Evolutionary conservation across 2,113 vertebrate genomes (phyloP).

Genomic region (Zosterops borbonicus): DNA sequence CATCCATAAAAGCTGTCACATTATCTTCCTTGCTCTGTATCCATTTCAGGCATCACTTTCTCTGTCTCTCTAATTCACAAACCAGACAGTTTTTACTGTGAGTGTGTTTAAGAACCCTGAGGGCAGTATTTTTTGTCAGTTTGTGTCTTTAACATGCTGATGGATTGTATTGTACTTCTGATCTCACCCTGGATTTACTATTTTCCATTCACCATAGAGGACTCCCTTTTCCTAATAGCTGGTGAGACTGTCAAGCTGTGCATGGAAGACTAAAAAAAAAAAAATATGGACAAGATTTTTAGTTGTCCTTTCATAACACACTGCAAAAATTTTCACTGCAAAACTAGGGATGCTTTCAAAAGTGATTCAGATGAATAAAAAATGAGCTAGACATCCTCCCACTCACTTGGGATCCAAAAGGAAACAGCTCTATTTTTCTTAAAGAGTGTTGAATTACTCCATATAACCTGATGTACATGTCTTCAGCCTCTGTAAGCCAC

Average conservation of each 20-base stretch:
- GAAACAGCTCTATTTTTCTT: conserved; percentile 28
- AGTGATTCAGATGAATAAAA: conserved; percentile 30
- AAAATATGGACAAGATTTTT: neutral
- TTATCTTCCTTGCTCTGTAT: conserved; percentile 21
- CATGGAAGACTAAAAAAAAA: neutral
- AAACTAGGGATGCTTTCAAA: conserved; percentile 25
- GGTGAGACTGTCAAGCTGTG: neutral
- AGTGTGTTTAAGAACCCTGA: conserved; percentile 22
- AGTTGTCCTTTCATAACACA: neutral
- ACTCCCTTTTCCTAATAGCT: neutral
- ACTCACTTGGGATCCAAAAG: neutral
- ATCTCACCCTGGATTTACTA: neutral
- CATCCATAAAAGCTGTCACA: neutral
- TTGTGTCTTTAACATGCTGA: conserved; percentile 28
- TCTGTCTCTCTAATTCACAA: conserved; percentile 6
- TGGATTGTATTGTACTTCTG: neutral
- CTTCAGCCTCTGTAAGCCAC: conserved; percentile 5
- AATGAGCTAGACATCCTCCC: conserved; percentile 19
- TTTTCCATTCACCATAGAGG: neutral
- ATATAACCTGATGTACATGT: neutral
- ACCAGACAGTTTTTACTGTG: conserved; percentile 4
- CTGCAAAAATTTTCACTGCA: neutral
- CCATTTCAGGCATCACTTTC: conserved; percentile 17
- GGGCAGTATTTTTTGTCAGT: conserved; percentile 33
- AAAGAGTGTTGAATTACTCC: neutral